These are phyloP conservation scores for Hirtodrosophila histrioides DNA, from an alignment of 2,888 invertebrate species.

Conservation along the genomic window DNA sequence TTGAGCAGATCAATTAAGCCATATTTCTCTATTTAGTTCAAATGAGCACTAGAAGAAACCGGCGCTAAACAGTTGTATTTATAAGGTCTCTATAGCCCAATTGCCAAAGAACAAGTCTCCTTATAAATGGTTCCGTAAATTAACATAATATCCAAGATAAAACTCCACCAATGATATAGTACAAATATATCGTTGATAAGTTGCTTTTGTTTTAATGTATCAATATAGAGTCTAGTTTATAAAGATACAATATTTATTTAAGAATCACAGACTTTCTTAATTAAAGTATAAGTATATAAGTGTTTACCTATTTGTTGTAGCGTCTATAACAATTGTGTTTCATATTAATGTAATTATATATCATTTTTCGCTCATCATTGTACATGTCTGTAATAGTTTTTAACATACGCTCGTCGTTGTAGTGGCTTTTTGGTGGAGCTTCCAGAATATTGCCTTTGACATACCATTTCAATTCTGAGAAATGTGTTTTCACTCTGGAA, in stretches of 20 bases:
- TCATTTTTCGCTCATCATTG: slow-evolving; percentile 48
- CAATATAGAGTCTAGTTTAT: background rate
- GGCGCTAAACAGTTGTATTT: too few species aligned
- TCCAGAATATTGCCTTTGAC: slow-evolving; percentile 62
- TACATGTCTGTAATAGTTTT: slow-evolving; percentile 46
- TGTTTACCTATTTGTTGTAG: slow-evolving; percentile 1
- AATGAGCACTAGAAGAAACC: too few species aligned
- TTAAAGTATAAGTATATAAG: background rate
- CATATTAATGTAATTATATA: slow-evolving; percentile 56
- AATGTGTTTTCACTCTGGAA: slow-evolving; percentile 53
- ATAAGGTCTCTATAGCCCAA: too few species aligned
- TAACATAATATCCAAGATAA: too few species aligned
- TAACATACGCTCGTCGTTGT: slow-evolving; percentile 54
- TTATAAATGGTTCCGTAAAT: too few species aligned
- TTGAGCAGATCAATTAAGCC: too few species aligned
- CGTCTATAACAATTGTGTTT: slow-evolving; percentile 8
- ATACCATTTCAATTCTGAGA: slow-evolving; percentile 52
- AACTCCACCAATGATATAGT: too few species aligned
- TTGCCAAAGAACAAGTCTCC: too few species aligned
- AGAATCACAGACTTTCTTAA: slow-evolving; percentile 34
- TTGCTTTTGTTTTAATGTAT: background rate
- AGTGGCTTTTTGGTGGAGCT: slow-evolving; percentile 60
- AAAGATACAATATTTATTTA: background rate
- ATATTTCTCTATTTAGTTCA: too few species aligned
- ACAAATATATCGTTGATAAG: background rate